Evolutionary conservation across 2,888 invertebrate species (phyloP).

Genomic region (Drosophila meridiana): DNA sequence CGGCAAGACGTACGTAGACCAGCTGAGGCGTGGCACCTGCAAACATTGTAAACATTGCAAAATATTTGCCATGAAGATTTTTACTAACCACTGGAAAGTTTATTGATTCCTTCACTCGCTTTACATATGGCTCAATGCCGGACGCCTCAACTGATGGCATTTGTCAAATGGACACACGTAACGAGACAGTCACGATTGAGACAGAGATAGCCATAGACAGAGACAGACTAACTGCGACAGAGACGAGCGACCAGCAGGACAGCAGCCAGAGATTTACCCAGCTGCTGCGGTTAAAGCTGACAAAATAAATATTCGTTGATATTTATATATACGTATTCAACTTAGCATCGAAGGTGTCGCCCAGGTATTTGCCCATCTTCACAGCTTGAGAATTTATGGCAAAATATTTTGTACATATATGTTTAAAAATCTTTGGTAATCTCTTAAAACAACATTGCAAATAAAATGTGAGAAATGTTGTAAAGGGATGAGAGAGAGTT

Average conservation of each 20-base stretch:
- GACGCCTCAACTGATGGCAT: slow-evolving; percentile 64
- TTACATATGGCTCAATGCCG: slow-evolving; percentile 47
- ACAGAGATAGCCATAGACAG: slow-evolving; percentile 10
- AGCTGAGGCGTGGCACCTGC: slow-evolving; percentile 1
- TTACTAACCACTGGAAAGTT: slow-evolving; percentile 68
- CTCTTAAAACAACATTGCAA: background rate
- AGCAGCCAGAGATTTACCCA: slow-evolving; percentile 11
- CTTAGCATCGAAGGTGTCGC: background rate
- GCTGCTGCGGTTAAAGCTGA: slow-evolving; percentile 2
- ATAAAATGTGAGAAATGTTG: background rate
- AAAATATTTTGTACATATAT: slow-evolving; percentile 6
- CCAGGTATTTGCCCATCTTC: background rate
- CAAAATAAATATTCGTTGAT: slow-evolving; percentile 4
- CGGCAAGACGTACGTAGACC: slow-evolving; percentile 22
- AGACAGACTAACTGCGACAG: background rate
- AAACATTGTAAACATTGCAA: slow-evolving; percentile 70
- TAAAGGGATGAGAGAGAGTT: background rate
- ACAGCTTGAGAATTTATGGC: slow-evolving; percentile 17
- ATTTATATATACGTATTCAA: background rate
- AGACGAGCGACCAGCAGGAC: slow-evolving; percentile 1
- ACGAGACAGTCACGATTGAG: slow-evolving; percentile 36
- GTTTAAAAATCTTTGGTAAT: background rate
- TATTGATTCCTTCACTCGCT: slow-evolving; percentile 63
- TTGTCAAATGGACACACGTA: slow-evolving; percentile 69
- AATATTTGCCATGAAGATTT: slow-evolving; percentile 69